These are phyloP conservation scores for Jacana jacana DNA, from an alignment of 2,113 vertebrate species.

Conservation along the genomic window DNA sequence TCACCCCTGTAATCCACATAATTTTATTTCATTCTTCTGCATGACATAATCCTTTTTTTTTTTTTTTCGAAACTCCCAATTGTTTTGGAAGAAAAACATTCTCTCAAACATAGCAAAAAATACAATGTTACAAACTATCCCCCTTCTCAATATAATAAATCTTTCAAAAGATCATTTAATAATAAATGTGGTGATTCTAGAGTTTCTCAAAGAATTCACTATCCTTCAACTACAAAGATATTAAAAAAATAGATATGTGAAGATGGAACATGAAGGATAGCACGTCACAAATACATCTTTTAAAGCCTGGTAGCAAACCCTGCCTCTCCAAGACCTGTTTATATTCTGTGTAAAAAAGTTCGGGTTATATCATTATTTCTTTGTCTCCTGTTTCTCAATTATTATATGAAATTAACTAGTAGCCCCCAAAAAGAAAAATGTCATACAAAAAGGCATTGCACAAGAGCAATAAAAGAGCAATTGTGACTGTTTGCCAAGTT, in stretches of 20 bases:
- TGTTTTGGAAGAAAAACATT: background rate
- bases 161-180: background rate
- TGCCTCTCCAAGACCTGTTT: background rate
- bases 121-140: background rate
- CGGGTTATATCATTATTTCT: background rate
- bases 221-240: background rate
- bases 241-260: background rate
- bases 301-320: background rate
- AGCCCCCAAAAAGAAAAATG: background rate
- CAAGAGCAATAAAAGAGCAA: background rate
- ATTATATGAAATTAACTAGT: background rate
- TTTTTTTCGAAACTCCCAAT: background rate
- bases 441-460: background rate
- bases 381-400: background rate
- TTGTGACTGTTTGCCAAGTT: background rate
- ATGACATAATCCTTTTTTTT: background rate
- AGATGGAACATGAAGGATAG: background rate
- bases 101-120: background rate
- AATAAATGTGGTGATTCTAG: background rate
- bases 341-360: background rate
- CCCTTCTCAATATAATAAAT: background rate
- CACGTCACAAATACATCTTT: background rate
- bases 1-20: background rate
- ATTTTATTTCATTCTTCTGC: background rate
- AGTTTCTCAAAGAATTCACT: background rate